phyloP scores from a whole-genome alignment of 2,113 vertebrate genomes.

The Melospiza melodia region DNA sequence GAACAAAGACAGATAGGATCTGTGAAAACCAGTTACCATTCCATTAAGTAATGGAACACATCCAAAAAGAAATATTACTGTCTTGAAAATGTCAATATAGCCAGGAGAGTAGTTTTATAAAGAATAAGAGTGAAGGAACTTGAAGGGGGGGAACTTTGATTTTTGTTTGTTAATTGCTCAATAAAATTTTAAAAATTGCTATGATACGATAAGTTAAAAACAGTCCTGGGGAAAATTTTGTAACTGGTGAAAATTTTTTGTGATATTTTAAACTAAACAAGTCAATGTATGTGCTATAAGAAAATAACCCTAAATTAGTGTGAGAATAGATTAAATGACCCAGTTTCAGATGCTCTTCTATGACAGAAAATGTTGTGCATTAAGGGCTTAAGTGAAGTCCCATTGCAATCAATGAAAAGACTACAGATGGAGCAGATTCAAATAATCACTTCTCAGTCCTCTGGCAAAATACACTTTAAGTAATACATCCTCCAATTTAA shows the following conservation, averaged over 20 bases:
- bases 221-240: not conserved
- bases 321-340: not conserved
- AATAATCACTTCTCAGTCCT: not conserved
- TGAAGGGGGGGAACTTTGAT: fast-evolving
- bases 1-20: not conserved
- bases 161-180: not conserved
- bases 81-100: not conserved
- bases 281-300: not conserved
- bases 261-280: not conserved
- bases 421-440: not conserved
- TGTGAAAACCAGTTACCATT: not conserved
- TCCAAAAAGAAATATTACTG: not conserved
- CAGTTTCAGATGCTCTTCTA: not conserved
- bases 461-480: not conserved
- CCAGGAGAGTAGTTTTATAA: not conserved
- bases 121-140: not conserved
- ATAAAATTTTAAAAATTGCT: not conserved
- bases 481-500: not conserved
- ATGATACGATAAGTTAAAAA: not conserved
- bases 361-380: not conserved
- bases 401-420: not conserved
- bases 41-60: not conserved
- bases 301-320: not conserved
- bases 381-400: not conserved
- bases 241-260: not conserved